These are phyloP conservation scores for Zaprionus tsacasi DNA, from an alignment of 1,140 invertebrate species.

Conservation along the genomic window DNA sequence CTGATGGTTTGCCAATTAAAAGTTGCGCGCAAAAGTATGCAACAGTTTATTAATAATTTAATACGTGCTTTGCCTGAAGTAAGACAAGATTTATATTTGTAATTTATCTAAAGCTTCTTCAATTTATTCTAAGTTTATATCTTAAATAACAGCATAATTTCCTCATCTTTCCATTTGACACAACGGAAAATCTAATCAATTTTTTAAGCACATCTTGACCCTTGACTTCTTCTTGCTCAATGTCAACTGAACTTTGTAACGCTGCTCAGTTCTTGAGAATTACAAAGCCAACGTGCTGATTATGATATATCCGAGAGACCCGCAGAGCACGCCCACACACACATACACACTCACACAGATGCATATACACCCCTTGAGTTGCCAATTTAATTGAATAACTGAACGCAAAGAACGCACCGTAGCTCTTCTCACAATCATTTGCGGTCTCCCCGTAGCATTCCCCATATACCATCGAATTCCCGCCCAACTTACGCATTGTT, in stretches of 20 bases:
- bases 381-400: constrained; percentile 75
- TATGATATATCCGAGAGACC: constrained; percentile 46
- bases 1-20: background rate
- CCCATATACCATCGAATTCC: constrained; percentile 25
- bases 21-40: constrained; percentile 1
- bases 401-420: constrained; percentile 21
- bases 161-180: background rate
- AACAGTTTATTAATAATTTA: background rate
- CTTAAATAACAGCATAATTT: background rate
- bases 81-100: too few relatives aligned
- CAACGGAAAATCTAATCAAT: constrained; percentile 40
- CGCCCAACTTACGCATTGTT: constrained; percentile 65
- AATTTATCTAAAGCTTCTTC: background rate
- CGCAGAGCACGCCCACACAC: constrained; percentile 26
- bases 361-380: constrained; percentile 57
- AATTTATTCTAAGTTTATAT: background rate
- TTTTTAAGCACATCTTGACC: constrained; percentile 6
- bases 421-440: constrained; percentile 74
- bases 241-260: constrained; percentile 70
- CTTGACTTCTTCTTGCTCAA: constrained; percentile 21
- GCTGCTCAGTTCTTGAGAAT: constrained; percentile 29
- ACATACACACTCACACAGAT: background rate
- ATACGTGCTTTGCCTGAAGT: too few relatives aligned
- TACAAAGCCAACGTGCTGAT: constrained; percentile 50
- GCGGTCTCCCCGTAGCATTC: constrained; percentile 27